Evolutionary conservation across 2,888 invertebrate species (phyloP).

Genomic region (Xanthia icteritia): DNA sequence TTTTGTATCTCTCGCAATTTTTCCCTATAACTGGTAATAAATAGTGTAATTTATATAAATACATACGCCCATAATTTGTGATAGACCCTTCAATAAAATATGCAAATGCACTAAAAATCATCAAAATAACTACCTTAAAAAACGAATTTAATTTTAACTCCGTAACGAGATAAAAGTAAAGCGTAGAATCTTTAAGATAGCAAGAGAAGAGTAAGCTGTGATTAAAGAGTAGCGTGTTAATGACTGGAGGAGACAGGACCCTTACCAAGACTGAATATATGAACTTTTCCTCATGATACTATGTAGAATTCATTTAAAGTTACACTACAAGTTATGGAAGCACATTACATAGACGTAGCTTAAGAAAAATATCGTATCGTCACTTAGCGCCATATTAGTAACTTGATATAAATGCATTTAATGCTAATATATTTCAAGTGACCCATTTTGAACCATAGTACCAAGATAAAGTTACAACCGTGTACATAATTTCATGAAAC

Average conservation of each 20-base stretch:
- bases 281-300: conserved; percentile 59
- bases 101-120: conserved; percentile 73
- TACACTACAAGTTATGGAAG: conserved; percentile 55
- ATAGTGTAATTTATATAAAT: background rate
- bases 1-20: background rate
- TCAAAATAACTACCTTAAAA: conserved; percentile 72
- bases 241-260: conserved; percentile 82
- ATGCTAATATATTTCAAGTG: conserved; percentile 59
- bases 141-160: conserved; percentile 57
- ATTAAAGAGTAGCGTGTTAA: conserved; percentile 74
- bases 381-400: conserved; percentile 62
- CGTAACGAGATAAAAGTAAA: conserved; percentile 69
- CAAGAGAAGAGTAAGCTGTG: conserved; percentile 81
- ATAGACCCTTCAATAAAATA: background rate
- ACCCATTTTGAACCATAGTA: conserved; percentile 69
- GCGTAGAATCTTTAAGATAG: conserved; percentile 76
- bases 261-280: conserved; percentile 66
- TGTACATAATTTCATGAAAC: conserved; percentile 76
- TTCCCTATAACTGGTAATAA: background rate
- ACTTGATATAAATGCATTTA: conserved; percentile 56
- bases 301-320: conserved; percentile 50
- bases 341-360: conserved; percentile 53
- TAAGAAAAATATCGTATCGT: conserved; percentile 41
- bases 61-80: background rate
- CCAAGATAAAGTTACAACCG: conserved; percentile 75